phyloP scores from a whole-genome alignment of 2,113 vertebrate genomes.

The Emydocephalus ijimae region DNA sequence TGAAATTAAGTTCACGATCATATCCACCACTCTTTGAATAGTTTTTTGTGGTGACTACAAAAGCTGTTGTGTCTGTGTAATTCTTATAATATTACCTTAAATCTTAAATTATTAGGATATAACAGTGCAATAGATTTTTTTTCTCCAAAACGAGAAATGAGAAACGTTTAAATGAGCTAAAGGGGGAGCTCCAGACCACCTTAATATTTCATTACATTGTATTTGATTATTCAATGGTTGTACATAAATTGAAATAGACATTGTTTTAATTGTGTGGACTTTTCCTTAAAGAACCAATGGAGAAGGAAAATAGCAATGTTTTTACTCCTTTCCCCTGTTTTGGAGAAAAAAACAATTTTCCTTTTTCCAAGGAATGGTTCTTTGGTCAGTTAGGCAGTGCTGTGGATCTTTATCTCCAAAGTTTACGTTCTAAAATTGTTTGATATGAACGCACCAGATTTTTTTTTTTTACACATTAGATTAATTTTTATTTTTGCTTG shows the following conservation, averaged over 20 bases:
- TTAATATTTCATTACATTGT: background rate
- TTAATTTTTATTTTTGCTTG: slow-evolving; percentile 38
- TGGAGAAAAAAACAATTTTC: background rate
- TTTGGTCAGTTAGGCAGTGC: slow-evolving; percentile 57
- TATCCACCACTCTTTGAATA: fast-evolving
- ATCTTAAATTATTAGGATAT: background rate
- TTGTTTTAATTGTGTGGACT: background rate
- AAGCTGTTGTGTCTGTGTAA: background rate
- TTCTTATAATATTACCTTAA: background rate
- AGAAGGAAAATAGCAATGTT: background rate
- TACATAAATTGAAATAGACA: background rate
- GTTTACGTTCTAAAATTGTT: slow-evolving; percentile 64
- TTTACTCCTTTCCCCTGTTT: background rate
- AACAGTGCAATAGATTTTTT: background rate
- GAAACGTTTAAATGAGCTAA: slow-evolving; percentile 34
- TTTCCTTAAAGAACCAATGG: background rate
- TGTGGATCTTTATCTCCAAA: slow-evolving; percentile 60
- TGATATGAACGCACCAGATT: slow-evolving; percentile 62
- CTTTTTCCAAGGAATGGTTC: slow-evolving; percentile 49
- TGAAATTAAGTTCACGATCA: background rate
- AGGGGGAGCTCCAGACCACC: slow-evolving; percentile 61
- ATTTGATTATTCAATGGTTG: background rate
- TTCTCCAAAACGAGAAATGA: background rate
- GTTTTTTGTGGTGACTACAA: background rate
- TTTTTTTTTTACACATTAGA: slow-evolving; percentile 36